Evolutionary conservation across 1,140 invertebrate genomes (phyloP), one percentile per base, ranked within the genome.

Genomic region (Zaprionus lachaisei): DNA sequence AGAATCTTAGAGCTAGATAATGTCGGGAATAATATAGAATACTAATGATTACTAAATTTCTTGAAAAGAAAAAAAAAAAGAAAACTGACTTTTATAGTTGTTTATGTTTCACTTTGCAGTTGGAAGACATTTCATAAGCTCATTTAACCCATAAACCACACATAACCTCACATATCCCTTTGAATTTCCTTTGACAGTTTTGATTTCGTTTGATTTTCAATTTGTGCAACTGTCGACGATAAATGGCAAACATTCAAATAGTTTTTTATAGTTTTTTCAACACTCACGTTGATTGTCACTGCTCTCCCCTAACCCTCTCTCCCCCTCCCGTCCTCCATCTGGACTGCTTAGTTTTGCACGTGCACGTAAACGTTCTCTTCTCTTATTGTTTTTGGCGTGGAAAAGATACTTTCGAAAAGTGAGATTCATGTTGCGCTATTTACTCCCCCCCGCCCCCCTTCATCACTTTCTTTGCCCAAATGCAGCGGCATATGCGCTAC

Each of bases 401-500:
- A 67, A 67, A 47, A 67, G 62, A 66, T 66, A 66, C 54, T 72
- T 72, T 66, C 55, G 31, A 65, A 72, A 71, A 55, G 37, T 55
- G 68, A 37, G 68, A 56, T 64, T 71, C 28, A 71, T 64, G 63
- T 66, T 66, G 49, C 34, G 51, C 51, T 66, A 17, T 49, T 63
- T 24, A 54, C 14, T 7, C 31, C 15, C 9, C 14, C 24, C 4
- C 11, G 14, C 49, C 15, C 14, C 15, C 1, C 26, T 9, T 12
- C 0, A 14, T 28, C 4, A 15, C 15, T 11, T 14, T 47, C 64
- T 34, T 11, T 34, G 5, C 11, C 44, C 31, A 47, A n/a, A 41
- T 57, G 17, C 20, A 58, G 64, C 64, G 64, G 58, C 51, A 65
- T 28, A 65, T 64, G 63, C 38, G 37, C 64, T 58, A 67, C 64